phyloP scores from a whole-genome alignment of 2,797 vertebrate species.

The Petrocephalus schoutedeni region DNA sequence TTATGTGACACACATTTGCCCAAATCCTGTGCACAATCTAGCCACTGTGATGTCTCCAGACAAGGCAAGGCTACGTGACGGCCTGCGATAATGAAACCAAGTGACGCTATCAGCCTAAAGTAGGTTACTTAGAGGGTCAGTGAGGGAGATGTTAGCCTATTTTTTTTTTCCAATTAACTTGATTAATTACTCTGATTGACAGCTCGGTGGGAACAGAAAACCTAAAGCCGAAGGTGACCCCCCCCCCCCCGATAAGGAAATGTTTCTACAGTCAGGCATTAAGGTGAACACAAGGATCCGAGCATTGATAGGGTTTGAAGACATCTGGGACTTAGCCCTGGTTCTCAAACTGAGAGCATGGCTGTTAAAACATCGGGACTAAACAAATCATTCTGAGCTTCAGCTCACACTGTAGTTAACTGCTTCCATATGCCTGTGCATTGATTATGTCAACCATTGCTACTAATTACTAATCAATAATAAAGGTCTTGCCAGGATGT shows the following conservation, averaged over 20 bases:
- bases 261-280: background rate
- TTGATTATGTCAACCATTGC: background rate
- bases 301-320: background rate
- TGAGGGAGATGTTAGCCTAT: background rate
- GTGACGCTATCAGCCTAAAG: background rate
- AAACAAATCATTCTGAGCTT: background rate
- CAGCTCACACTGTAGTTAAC: background rate
- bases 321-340: background rate
- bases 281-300: background rate
- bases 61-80: background rate
- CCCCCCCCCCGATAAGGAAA: background rate
- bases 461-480: background rate
- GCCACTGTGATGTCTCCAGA: background rate
- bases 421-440: background rate
- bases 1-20: background rate
- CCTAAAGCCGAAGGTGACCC: background rate
- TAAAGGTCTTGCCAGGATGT: background rate
- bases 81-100: background rate
- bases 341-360: background rate
- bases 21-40: background rate
- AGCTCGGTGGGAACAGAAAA: background rate
- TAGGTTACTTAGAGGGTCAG: background rate
- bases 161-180: background rate
- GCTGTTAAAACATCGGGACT: background rate
- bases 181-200: slow-evolving; percentile 1